Evolutionary conservation across 53 echinoderm and acorn worm species (phyloP), one percentile per base, ranked within the genome.

Genomic region (Temnopleurus reevesii): DNA sequence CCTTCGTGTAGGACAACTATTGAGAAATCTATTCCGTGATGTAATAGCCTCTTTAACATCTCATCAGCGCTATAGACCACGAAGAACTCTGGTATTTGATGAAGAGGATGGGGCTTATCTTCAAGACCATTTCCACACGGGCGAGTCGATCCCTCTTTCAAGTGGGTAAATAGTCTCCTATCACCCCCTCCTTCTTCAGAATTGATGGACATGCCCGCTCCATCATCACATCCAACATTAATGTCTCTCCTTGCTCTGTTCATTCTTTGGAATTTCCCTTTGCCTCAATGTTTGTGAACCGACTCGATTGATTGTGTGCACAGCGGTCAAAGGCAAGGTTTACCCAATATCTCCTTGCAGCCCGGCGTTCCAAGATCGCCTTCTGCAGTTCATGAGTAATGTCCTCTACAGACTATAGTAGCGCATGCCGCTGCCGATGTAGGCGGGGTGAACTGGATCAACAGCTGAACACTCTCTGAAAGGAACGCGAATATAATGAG

Each of bases 251-350:
- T 36, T 33, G 6, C 13, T 71, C 41, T 41, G 41, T 36, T 71
- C 71, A 71, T n/a, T 41, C 21, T 8, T 12, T 65, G 65, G 65
- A 65, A 65, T 15, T 33, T 65, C 34, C 23, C 71, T n/a, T 41
- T 19, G 23, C 19, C 36, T 21, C n/a, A n/a, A 4, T 71, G 38
- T 71, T 71, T 71, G 71, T 18, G 6, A 36, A 71, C 41, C 36
- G 71, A 71, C 71, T 41, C 71, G 41, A 5, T 4, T 41, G 71
- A 36, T 71, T 71, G 71, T 71, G 41, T 71, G 41, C 41, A n/a
- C 71, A 71, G 71, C 71, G 41, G 71, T 41, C 71, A 71, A 6
- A 41, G 13, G 71, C 21, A 71, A 71, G 41, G 36, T 71, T 71
- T 71, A 71, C 21, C 27, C 43, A 19, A 3, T 5, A 36, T 21